Base-by-base conservation (phyloP, 2,888 invertebrate genomes). In the Caenorhabditis japonica region DNA sequence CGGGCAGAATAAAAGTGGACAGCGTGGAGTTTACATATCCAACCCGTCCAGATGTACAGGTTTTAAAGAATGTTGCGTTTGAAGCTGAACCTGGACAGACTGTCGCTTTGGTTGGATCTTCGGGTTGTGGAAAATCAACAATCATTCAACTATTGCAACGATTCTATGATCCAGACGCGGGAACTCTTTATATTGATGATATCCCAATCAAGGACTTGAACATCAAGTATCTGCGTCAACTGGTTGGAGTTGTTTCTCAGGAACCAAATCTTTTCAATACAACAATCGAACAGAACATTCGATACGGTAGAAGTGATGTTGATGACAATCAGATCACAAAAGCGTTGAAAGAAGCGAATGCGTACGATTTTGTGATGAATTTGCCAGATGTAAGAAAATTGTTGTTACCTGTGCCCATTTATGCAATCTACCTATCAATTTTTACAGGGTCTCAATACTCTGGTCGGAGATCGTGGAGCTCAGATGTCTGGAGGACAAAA, bases 261-360 rank as follows among this genome's bases (percentile, higher is more conserved):
- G 84, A 91, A 80, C 90, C 91, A 5, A 91, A 94, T 5, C 90
- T 95, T 12, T 91, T 91, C 84, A 90, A 88, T 27, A 88, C 87
- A 0, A 88, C 90, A 4, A 90, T 91, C 59, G 88, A 87, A 12
- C 90, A 90, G 38, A 90, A 90, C 75, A 82, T 90, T 8, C 87
- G 88, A 21, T 90, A 89, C 47, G 83, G 83, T 39, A 62, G 76
- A 46, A 59, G 60, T 5, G 77, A 79, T 51, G 76, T 79, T 10
- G 81, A 79, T 8, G 79, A 83, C 0, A 68, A 73, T 4, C 80
- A 83, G 23, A 82, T 86, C 15, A 47, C 59, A 3, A 33, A 53
- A 3, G 85, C 85, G 0, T 64, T 82, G 13, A 87, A 87, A 59
- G 86, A 87, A 23, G 89, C 89, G 0, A 89, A 89, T 77, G 89